Base-by-base conservation (phyloP, 2,113 vertebrate species). In the Peromyscus polionotus region DNA sequence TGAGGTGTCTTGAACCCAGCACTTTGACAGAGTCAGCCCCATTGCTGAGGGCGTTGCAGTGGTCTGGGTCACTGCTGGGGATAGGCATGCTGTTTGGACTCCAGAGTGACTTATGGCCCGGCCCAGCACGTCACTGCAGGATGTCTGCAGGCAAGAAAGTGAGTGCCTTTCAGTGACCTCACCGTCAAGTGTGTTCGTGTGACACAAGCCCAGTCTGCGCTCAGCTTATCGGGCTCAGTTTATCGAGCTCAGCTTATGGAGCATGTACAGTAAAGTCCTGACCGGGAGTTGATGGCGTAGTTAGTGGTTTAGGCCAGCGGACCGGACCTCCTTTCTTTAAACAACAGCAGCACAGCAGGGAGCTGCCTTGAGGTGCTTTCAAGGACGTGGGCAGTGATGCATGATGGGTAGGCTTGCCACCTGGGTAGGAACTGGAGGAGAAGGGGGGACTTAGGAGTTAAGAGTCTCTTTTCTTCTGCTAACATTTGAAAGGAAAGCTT, bases 401-500 rank as follows among this genome's bases (percentile, higher is more conserved):
- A 26, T 57, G 51, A 48, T 85, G 61, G 26, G 80, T 76, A 11
- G 7, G 68, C 51, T 59, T 93, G 76, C 31, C 63, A 68, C 57
- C 70, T n/a, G 11, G 13, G 36, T 89, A 33, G 91, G 86, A 28
- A 6, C 16, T 63, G 4, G 24, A 59, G 45, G 33, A 7, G 67
- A n/a, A 31, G 17, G 7, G 14, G 13, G 54, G 45, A 51, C 16
- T 5, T 36, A 16, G 20, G 2, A 36, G 45, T 39, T 68, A 90
- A 31, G 51, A 68, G 33, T 57, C 4, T 13, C 28, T 48, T 16
- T 45, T 1, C 7, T 28, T 86, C 28, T 16, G 45, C 61, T 86
- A 91, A 22, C 48, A 59, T 80, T 97, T 94, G 86, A 19, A 84
- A 96, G 33, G 54, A 70, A 39, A 33, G 72, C 24, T 67, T 93